Conservation (phyloP, 2,113 vertebrate species). For the Labrus mixtus region DNA sequence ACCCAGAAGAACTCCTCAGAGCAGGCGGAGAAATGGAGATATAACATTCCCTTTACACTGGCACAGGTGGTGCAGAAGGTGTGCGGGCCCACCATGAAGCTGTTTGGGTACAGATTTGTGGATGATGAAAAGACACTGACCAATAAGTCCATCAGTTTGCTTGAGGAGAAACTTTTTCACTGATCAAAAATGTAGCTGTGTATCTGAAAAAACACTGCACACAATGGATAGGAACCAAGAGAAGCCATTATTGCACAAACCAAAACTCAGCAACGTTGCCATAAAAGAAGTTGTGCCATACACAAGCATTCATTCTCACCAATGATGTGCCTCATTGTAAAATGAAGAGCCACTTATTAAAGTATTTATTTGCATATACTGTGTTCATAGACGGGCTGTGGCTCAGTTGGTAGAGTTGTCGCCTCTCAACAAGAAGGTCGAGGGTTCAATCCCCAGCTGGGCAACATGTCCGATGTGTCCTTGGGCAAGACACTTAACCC, state of each 20-base stretch:
- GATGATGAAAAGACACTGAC: slow-evolving; percentile 82
- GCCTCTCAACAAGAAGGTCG: too few species aligned
- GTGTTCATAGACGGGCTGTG: too few species aligned
- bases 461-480: too few species aligned
- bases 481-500: too few species aligned
- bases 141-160: slow-evolving; percentile 92
- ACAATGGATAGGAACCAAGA: background rate
- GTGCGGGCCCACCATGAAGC: slow-evolving; percentile 90
- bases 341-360: slow-evolving; percentile 42
- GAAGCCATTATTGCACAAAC: slow-evolving; percentile 48
- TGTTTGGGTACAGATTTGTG: slow-evolving; percentile 94
- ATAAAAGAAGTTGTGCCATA: slow-evolving; percentile 18
- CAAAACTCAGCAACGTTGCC: slow-evolving; percentile 42
- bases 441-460: too few species aligned
- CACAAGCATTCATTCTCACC: slow-evolving; percentile 25
- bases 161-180: slow-evolving; percentile 87
- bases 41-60: slow-evolving; percentile 93
- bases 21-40: slow-evolving; percentile 96
- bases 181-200: slow-evolving; percentile 32
- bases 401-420: too few species aligned
- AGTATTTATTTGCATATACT: slow-evolving; percentile 56
- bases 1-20: slow-evolving; percentile 96
- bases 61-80: slow-evolving; percentile 92
- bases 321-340: slow-evolving; percentile 62
- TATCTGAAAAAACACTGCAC: slow-evolving; percentile 15